Evolutionary conservation across 2,888 invertebrate species (phyloP), one percentile per base, ranked within the genome.

Genomic region (Bibio marci): DNA sequence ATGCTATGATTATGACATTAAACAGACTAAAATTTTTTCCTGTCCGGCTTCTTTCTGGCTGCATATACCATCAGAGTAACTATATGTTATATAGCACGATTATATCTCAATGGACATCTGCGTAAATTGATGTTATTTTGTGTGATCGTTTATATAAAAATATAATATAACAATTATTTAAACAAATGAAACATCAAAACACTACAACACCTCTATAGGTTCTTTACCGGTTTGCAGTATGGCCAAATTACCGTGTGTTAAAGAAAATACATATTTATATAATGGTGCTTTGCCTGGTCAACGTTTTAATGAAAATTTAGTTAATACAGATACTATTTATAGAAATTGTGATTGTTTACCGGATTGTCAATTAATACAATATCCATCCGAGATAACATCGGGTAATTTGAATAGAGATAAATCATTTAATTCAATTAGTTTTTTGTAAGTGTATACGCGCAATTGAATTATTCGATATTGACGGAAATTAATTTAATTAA

Each of bases 331-430:
- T 5, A 47, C 47, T 4, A 15, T 37, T 13, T 7, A 41, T 26
- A 14, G 37, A 10, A 39, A 54, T 8, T 71, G 70, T 35, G 50
- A 58, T 27, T 80, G 80, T 46, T 50, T 72, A 38, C 71, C 76
- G 0, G 74, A 76, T 47, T 80, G 80, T 46, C 69, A 72, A 45
- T 62, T 71, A 38, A 69, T 67, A 47, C 64, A 65, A 28, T 80
- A 78, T 51, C 66, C 67, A 0, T 54, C 74, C 10, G 77, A 78
- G 53, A 68, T 70, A n/a, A 76, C 78, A 0, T 57, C 69, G 44
- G 75, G 75, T 1, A 53, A 57, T 18, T 52, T 77, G 28, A 65
- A 70, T 14, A 53, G 54, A 3, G 57, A 62, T 28, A 53, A 64
- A 25, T 58, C 64, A 1, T 50, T 62, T 3, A 64, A 59, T 30